Evolutionary conservation across 2,113 vertebrate genomes (phyloP).

Genomic region (Upupa epops): DNA sequence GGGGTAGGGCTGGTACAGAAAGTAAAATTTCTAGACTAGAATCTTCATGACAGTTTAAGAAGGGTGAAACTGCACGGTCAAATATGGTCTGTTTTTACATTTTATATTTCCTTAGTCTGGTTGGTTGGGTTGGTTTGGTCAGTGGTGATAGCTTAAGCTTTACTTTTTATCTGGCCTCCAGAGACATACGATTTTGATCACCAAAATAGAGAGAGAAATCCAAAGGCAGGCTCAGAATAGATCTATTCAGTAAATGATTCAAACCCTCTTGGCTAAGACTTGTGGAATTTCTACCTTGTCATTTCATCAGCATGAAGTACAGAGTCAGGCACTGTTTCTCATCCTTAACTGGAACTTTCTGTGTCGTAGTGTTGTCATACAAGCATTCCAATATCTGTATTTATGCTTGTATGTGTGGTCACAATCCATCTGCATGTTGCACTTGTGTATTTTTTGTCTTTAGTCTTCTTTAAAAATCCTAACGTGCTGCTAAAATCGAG

Average conservation of each 20-base stretch:
- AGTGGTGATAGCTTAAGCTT: neutral
- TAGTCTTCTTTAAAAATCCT: neutral
- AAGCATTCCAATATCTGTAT: neutral
- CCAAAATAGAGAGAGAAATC: neutral
- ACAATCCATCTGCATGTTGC: neutral
- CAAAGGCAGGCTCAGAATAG: neutral
- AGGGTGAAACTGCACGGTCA: neutral
- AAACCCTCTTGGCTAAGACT: neutral
- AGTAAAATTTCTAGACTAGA: neutral
- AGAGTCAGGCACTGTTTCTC: neutral
- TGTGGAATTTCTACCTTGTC: neutral
- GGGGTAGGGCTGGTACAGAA: neutral
- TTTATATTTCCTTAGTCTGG: neutral
- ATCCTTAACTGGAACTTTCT: neutral
- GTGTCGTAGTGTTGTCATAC: neutral
- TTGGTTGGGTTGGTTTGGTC: neutral
- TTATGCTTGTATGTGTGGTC: neutral
- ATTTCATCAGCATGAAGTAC: neutral
- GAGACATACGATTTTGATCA: neutral
- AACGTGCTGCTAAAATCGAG: accelerated
- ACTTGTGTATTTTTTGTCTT: neutral
- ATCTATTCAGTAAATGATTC: neutral
- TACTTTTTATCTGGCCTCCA: neutral
- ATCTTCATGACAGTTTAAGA: neutral
- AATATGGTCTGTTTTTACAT: neutral